Evolutionary conservation across 1,140 invertebrate species (phyloP).

Genomic region (Ooceraea biroi): DNA sequence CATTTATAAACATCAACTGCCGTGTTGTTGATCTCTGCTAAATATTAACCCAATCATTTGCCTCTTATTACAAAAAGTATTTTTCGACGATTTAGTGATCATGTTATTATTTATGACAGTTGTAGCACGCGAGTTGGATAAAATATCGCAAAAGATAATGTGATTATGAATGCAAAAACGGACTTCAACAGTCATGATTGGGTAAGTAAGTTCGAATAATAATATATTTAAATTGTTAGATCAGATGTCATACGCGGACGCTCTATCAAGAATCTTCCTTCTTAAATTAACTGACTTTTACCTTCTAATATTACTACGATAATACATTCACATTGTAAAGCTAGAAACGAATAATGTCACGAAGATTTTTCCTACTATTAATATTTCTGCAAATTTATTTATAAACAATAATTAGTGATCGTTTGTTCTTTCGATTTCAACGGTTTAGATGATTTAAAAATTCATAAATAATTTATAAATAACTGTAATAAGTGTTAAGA

Average conservation of each 20-base stretch:
- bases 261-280: not conserved
- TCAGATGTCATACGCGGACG: not conserved
- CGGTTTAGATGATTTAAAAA: slow-evolving; percentile 9
- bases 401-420: not conserved
- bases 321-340: not conserved
- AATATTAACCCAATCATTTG: not conserved
- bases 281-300: not conserved
- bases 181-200: slow-evolving; percentile 65
- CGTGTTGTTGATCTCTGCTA: slow-evolving; percentile 14
- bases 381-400: slow-evolving; percentile 5
- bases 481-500: not conserved
- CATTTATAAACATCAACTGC: not conserved
- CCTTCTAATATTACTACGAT: not conserved
- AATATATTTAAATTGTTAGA: slow-evolving; percentile 30
- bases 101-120: not conserved
- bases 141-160: slow-evolving; percentile 26
- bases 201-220: not conserved
- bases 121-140: not conserved
- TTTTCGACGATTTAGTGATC: not conserved
- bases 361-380: not conserved
- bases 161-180: slow-evolving; percentile 50
- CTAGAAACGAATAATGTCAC: not conserved
- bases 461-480: not conserved
- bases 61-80: slow-evolving; percentile 3
- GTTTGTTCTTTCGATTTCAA: not conserved